Evolutionary conservation across 2,113 vertebrate species (phyloP), one percentile per base, ranked within the genome.

Genomic region (Notechis scutatus): DNA sequence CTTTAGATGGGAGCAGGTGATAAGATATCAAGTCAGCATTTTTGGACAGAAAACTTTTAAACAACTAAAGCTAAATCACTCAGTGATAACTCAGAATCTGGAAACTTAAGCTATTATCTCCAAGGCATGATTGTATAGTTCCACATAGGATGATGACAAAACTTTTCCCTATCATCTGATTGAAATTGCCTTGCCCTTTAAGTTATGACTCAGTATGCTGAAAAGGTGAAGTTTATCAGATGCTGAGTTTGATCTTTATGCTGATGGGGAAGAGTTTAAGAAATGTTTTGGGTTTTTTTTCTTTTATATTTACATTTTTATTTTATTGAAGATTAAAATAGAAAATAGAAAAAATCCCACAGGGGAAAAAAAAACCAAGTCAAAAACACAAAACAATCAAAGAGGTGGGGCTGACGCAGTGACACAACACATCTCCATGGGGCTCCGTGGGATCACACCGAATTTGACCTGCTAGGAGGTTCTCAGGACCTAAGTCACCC

Each of bases 51-150:
- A 69, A 39, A 34, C 29, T 88, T 39, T 39, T 55, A 90, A 93
- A 55, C 69, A 89, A 90, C 64, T 61, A 85, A 1, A 54, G 55
- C 14, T 3, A 26, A 90, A 55, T 93, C 92, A 90, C 92, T 34
- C 18, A 5, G 29, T 93, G 88, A 86, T 93, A 85, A 93, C 64
- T 34, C 6, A 26, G 54, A 59, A 34, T n/a, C 45, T 64, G 88
- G 88, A 93, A 90, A 93, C 29, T 93, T 90, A 59, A 90, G 74
- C 42, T n/a, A 47, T 39, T 59, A 88, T 88, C 21, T 52, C 85
- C 85, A n/a, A 88, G 64, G 56, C 64, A 50, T 34, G 15, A 52
- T 89, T 24, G 52, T 42, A 55, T 50, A 50, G 88, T 89, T 93
- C 69, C 29, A 24, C 42, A 61, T 21, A 85, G n/a, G 12, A 10